These are phyloP conservation scores for Entelurus aequoreus DNA, from an alignment of 2,113 vertebrate species.

Conservation along the genomic window DNA sequence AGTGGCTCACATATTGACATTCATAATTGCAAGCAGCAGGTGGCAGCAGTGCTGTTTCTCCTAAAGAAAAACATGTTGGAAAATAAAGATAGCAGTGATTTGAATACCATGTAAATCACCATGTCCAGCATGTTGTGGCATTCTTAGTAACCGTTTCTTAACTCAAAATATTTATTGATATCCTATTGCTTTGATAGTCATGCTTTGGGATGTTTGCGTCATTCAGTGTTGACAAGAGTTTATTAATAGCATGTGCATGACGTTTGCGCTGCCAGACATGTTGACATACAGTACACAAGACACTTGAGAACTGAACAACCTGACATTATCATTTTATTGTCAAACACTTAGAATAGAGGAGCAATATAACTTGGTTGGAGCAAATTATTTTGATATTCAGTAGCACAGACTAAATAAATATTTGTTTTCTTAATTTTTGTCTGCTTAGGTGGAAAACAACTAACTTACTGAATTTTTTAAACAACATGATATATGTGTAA, in stretches of 20 bases:
- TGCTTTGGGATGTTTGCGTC: not conserved
- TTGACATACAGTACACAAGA: conserved; percentile 27
- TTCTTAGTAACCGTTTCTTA: too few relatives aligned
- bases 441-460: too few relatives aligned
- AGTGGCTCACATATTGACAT: not conserved
- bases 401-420: too few relatives aligned
- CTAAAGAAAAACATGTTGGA: not conserved
- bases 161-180: not conserved
- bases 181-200: not conserved
- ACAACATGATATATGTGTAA: too few relatives aligned
- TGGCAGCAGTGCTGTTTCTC: conserved; percentile 9
- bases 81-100: not conserved
- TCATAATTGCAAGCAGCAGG: conserved; percentile 8
- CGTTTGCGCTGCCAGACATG: conserved; percentile 31
- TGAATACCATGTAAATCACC: not conserved
- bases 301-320: conserved; percentile 1
- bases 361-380: too few relatives aligned
- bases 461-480: too few relatives aligned
- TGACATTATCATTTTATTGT: not conserved
- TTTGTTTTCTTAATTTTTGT: too few relatives aligned
- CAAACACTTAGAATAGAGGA: too few relatives aligned
- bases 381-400: too few relatives aligned
- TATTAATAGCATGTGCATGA: conserved; percentile 57
- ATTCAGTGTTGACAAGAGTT: conserved; percentile 44
- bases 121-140: not conserved